Base-by-base conservation (phyloP, 2,797 vertebrate genomes). In the Mormyrus hasselquistii region DNA sequence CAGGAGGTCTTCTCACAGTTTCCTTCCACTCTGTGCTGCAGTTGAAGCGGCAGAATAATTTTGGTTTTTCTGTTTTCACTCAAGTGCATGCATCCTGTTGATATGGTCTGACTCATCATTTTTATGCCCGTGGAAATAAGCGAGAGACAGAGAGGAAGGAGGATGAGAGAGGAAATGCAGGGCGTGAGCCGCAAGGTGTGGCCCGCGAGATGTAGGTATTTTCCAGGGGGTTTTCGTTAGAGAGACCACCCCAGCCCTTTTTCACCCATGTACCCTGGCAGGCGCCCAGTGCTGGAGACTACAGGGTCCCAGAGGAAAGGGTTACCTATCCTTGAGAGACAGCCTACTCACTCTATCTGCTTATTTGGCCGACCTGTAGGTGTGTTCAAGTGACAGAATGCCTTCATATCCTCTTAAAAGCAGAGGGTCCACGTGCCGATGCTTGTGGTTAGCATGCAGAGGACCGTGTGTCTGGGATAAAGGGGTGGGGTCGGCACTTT, bases 1-100 rank as follows among this genome's bases (percentile, higher is more conserved):
- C 85, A 87, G 82, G 65, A 85, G 6, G 19, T 92, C 90, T 91
- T 88, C 87, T 89, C 62, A 87, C 59, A 62, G 79, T 91, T 90
- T 93, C 93, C 93, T 90, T 91, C 53, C 88, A 86, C 55, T 92
- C 89, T 88, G 87, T 5, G 29, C 19, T 1, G 62, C 38, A 22
- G 34, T 10, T 2, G 19, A 84, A 55, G 88, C n/a, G 12, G 50
- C 53, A 19, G 57, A 88, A 65, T 88, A 10, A 4, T 47, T 82
- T 44, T 0, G 8, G 16, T n/a, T 41, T 41, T n/a, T 41, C n/a
- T 19, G 19, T 34, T 53, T 38, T 62, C n/a, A 12, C 38, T 62
- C 38, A 44, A 47, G 38, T 6, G 47, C 62, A 19, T 47, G 38
- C 47, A 49, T 79, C 55, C 53, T 62, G 69, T 47, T 29, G 50